Evolutionary conservation across 2,888 invertebrate genomes (phyloP).

Genomic region (Timandra comae): DNA sequence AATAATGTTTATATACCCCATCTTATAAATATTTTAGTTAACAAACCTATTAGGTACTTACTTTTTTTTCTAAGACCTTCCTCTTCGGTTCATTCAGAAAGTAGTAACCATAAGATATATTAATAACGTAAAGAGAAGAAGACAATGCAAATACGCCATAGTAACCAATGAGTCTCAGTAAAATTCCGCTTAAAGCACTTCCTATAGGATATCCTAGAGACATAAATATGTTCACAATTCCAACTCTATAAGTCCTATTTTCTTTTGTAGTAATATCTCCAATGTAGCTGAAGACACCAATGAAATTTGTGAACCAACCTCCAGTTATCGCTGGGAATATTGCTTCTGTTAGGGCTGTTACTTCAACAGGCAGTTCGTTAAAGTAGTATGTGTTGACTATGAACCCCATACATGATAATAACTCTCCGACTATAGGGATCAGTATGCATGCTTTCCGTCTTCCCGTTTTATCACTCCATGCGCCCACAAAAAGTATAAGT

Average conservation of each 20-base stretch:
- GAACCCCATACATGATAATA: slow-evolving; percentile 84
- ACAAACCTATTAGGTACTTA: no score
- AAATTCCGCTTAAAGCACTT: slow-evolving; percentile 88
- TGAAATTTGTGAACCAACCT: slow-evolving; percentile 91
- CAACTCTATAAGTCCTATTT: slow-evolving; percentile 88
- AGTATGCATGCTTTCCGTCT: slow-evolving; percentile 87
- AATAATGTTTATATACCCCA: no score
- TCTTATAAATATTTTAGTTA: no score
- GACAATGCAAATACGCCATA: slow-evolving; percentile 88
- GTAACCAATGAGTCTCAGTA: slow-evolving; percentile 83
- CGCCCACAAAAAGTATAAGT: slow-evolving; percentile 88
- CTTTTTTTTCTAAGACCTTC: slow-evolving; percentile 24
- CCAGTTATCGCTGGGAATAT: slow-evolving; percentile 88
- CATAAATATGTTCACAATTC: slow-evolving; percentile 90
- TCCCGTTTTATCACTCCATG: slow-evolving; percentile 84
- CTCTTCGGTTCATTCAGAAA: slow-evolving; percentile 80
- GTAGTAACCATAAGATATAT: slow-evolving; percentile 83
- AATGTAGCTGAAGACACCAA: slow-evolving; percentile 92
- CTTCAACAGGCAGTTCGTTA: slow-evolving; percentile 86
- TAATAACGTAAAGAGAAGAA: slow-evolving; percentile 82
- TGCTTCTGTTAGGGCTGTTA: slow-evolving; percentile 84
- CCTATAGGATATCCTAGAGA: slow-evolving; percentile 92
- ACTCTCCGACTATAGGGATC: slow-evolving; percentile 87
- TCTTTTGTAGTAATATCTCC: slow-evolving; percentile 89
- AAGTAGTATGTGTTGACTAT: slow-evolving; percentile 88